phyloP scores from a whole-genome alignment of 2,113 vertebrate genomes.

The Zingel zingel region DNA sequence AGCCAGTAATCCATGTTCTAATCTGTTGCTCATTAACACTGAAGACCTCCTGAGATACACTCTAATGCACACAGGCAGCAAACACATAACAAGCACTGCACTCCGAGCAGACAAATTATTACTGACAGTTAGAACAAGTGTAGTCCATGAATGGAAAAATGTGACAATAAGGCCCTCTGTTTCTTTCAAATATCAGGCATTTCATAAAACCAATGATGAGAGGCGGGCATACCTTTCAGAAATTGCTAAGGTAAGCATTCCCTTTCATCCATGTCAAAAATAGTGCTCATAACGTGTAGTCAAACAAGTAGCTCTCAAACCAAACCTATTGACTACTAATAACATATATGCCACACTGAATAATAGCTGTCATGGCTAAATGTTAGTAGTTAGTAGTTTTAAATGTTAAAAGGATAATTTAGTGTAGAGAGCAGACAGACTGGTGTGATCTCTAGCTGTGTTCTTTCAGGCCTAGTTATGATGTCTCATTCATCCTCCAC shows the following conservation, averaged over 20 bases:
- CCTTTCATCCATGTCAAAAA: background rate
- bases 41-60: constrained; percentile 33
- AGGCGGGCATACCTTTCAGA: constrained; percentile 84
- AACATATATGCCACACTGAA: background rate
- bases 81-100: constrained; percentile 20
- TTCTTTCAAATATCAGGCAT: constrained; percentile 80
- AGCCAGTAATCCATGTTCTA: constrained; percentile 59
- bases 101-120: constrained; percentile 6
- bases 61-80: constrained; percentile 20
- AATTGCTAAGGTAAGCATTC: constrained; percentile 86
- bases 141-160: background rate
- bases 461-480: constrained; percentile 27
- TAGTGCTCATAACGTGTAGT: background rate
- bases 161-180: constrained; percentile 26
- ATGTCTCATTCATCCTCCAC: constrained; percentile 42
- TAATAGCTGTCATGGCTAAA: background rate
- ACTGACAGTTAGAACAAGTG: constrained; percentile 12
- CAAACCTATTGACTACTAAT: background rate
- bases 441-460: constrained; percentile 5
- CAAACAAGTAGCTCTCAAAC: background rate
- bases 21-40: constrained; percentile 62
- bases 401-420: background rate
- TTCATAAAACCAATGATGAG: constrained; percentile 88
- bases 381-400: too few relatives aligned
- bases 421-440: background rate